Base-by-base conservation (phyloP, 2,888 invertebrate species). In the Protodeltote pygarga region DNA sequence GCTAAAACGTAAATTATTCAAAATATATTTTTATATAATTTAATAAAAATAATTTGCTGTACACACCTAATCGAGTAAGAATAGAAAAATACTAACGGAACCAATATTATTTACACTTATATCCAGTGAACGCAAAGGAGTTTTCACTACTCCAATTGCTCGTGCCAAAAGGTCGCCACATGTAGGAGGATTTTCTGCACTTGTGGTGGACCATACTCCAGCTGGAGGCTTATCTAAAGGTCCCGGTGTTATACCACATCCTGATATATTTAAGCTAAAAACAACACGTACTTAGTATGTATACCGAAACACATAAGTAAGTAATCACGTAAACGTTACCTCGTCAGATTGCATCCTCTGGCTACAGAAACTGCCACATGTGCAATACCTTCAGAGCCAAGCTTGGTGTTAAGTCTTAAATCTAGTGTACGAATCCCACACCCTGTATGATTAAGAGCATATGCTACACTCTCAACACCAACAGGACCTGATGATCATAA, bases 81-180 rank as follows among this genome's bases (percentile, higher is more conserved):
- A 33, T 9, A 23, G 17, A 21, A 15, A 32, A 10, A 44, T 60
- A 81, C 85, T 63, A 73, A 92, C 92, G 10, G 87, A 85, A 40
- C 92, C 92, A 61, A 92, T 88, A 49, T 92, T 71, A 69, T 92
- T 92, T 3, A 92, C 92, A 66, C 92, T 92, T 50, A 92, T 73
- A 50, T 92, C 92, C 49, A 92, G 74, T 8, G 83, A 84, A 35
- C 92, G 75, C 37, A 92, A 69, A 2, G 92, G 92, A 11, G 92
- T 91, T 71, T 90, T 92, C 0, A 89, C 88, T 48, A 92, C 73
- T 11, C 92, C 92, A 49, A 92, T 90, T 3, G 92, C 92, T 57
- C 92, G 77, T 9, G 92, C 92, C 41, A 92, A 58, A 41, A 92
- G 77, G 42, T 91, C 90, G 9, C 92, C 92, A 76, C 92, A 92